phyloP scores from a whole-genome alignment of 2,888 invertebrate genomes.

The Lampropteryx suffumata region DNA sequence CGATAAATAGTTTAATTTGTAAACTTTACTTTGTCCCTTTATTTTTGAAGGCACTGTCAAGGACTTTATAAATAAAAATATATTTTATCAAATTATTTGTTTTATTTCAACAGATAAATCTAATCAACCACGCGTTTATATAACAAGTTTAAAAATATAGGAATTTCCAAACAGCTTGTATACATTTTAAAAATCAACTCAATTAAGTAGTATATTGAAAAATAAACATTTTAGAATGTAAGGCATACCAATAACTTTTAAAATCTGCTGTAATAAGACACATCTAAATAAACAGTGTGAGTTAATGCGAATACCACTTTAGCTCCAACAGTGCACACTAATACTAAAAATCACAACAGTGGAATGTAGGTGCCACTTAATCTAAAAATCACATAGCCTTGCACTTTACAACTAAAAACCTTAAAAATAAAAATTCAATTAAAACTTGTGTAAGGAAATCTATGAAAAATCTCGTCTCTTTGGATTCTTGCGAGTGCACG shows the following conservation, averaged over 20 bases:
- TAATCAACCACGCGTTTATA: constrained; percentile 55
- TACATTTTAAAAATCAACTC: constrained; percentile 48
- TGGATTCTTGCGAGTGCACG: constrained; percentile 58
- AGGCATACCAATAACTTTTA: constrained; percentile 33
- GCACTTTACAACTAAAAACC: constrained; percentile 45
- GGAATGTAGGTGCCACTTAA: constrained; percentile 76
- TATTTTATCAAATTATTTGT: constrained; percentile 46
- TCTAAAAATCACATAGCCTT: constrained; percentile 77
- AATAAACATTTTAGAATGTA: constrained; percentile 30
- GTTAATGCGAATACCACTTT: constrained; percentile 39
- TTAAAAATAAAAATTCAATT: constrained; percentile 48
- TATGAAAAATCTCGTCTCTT: constrained; percentile 57
- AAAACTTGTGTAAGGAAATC: constrained; percentile 45
- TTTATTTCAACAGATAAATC: constrained; percentile 65
- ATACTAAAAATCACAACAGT: constrained; percentile 73
- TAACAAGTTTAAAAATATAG: too few species aligned
- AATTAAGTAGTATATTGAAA: constrained; percentile 24
- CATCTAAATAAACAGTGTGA: constrained; percentile 32
- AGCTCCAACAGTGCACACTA: constrained; percentile 51
- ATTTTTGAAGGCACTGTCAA: background rate
- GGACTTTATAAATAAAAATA: constrained; percentile 33
- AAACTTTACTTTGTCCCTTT: too few species aligned
- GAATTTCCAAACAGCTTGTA: constrained; percentile 21
- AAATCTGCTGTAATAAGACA: constrained; percentile 41
- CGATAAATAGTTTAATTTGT: too few species aligned